Conservation (phyloP, 2,113 vertebrate species). For the Columba janthina region DNA sequence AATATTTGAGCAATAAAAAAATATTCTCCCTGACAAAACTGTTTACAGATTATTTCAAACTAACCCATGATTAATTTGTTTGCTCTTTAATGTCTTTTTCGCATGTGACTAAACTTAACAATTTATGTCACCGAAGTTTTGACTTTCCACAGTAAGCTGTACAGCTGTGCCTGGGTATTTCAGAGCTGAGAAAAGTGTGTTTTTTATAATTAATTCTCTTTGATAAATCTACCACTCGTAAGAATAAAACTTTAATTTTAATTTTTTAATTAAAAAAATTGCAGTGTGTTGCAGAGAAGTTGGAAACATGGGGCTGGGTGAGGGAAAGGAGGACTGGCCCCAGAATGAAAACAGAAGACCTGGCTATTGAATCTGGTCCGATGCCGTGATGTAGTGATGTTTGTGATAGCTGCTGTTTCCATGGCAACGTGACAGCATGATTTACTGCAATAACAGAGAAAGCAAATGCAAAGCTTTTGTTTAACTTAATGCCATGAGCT, state of each 20-base stretch:
- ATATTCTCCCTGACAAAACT: not conserved
- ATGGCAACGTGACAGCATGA: not conserved
- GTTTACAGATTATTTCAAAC: conserved; percentile 1
- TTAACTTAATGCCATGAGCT: conserved; percentile 23
- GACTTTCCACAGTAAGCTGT: not conserved
- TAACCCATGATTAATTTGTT: not conserved
- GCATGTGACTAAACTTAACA: not conserved
- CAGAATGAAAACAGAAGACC: not conserved
- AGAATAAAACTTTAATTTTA: not conserved
- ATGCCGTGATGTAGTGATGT: not conserved
- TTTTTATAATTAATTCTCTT: not conserved
- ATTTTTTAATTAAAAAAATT: not conserved
- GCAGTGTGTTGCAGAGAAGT: not conserved
- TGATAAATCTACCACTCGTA: not conserved
- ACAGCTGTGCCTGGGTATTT: not conserved
- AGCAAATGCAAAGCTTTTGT: conserved; percentile 52
- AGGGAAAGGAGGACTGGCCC: not conserved
- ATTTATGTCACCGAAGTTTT: not conserved
- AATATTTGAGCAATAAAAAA: not conserved
- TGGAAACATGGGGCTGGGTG: not conserved
- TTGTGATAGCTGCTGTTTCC: conserved; percentile 38
- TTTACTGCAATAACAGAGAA: conserved; percentile 36
- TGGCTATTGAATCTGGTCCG: not conserved
- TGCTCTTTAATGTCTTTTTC: not conserved
- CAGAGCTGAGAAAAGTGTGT: not conserved